Base-by-base conservation (phyloP, 2,113 vertebrate species). In the Oostethus manadensis region DNA sequence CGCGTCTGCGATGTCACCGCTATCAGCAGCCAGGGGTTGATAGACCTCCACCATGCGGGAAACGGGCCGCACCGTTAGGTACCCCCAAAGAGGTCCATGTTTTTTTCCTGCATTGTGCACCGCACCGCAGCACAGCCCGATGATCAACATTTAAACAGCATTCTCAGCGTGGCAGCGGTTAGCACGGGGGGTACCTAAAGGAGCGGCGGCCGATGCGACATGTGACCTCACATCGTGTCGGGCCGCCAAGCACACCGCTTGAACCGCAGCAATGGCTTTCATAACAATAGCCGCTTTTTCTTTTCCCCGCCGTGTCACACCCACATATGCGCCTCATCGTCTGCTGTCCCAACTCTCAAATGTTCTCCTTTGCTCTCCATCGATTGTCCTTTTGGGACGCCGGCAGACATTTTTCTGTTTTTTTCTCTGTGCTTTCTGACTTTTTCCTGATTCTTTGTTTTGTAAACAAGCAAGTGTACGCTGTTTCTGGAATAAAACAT, bases 401-500 rank as follows among this genome's bases (percentile, higher is more conserved):
- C 7, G 29, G 29, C 29, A 33, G 29, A 59, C 17, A n/a, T 13
- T 40, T 40, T n/a, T n/a, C n/a, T n/a, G n/a, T n/a, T n/a, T 35
- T 18, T 55, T 6, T 55, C 23, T 53, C 3, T 55, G n/a, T 54
- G 15, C 29, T 38, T 71, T 78, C 64, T 75, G 61, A 70, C 76
- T 50, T 76, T 86, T 79, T 87, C 22, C 20, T 56, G 23, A 21
- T 33, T 38, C n/a, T 56, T 43, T 56, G 40, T 58, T 44, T n/a
- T 58, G 56, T 44, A 44, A 10, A 58, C 86, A 81, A 60, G 76
- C 70, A 50, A 83, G 65, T 88, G 85, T 87, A 86, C 70, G 73
- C 84, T 85, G 70, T 87, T 83, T 79, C 84, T 82, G 78, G 82
- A 90, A 90, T 89, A 90, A 90, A 90, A 88, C 76, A 80, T 89